Base-by-base conservation (phyloP, 2,113 vertebrate genomes). In the Corythornis madagascariensis region DNA sequence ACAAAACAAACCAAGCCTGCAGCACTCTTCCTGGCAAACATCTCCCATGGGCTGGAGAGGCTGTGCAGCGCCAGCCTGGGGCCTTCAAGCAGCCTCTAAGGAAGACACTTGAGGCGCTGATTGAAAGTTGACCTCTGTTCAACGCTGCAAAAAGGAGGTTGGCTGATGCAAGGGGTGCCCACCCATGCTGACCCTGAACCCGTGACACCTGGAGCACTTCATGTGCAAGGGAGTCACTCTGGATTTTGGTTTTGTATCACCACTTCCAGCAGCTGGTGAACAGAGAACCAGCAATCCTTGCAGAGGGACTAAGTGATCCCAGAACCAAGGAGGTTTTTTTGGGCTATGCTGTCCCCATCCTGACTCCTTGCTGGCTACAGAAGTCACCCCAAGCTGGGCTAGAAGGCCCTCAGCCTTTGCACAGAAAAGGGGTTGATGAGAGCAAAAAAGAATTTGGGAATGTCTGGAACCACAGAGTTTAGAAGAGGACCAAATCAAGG, bases 181-280 rank as follows among this genome's bases (percentile, higher is more conserved):
- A 2, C 29, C 18, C 0, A 0, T 25, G 50, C 67, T 73, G 59
- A 19, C 29, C 29, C 29, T 11, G 31, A 55, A n/a, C 26, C 21
- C 11, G 2, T 1, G 0, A 13, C 0, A 1, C 26, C 47, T 53
- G 67, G 63, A 40, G 48, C 53, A 43, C 11, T 20, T n/a, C 7
- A 3, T 20, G 56, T 42, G 45, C 61, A 33, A 81, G n/a, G 42
- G 42, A 74, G 5, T 12, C 45, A 28, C 47, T 29, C 56, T 43
- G 60, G 56, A 11, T 45, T 86, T 79, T 53, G 57, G 7, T 25
- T 40, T 63, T 53, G 17, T 17, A n/a, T 40, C 8, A 2, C 13
- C 17, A 8, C 12, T 35, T 31, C 40, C 65, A 77, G 65, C 21
- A n/a, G 40, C 13, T 78, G 45, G 4, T 61, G 75, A 50, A n/a